Evolutionary conservation across 2,113 vertebrate species (phyloP).

Genomic region (Platysternon megacephalum): DNA sequence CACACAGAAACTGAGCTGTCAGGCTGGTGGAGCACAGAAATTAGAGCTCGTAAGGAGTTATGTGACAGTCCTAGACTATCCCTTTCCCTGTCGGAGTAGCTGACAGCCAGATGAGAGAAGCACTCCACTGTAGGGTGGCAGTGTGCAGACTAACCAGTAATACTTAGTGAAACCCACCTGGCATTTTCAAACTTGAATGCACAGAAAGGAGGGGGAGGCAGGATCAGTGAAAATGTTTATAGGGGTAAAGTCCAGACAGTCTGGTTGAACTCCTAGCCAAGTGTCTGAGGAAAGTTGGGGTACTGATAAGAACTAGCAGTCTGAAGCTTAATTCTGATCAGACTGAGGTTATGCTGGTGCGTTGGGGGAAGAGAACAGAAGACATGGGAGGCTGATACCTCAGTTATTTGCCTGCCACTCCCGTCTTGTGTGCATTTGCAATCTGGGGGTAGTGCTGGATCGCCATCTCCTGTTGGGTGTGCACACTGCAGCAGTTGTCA

Average conservation of each 20-base stretch:
- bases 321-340: not conserved
- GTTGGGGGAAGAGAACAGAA: not conserved
- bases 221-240: not conserved
- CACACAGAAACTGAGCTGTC: not conserved
- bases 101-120: not conserved
- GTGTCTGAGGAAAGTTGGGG: not conserved
- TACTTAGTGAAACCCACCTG: not conserved
- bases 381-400: not conserved
- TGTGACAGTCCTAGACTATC: not conserved
- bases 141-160: not conserved
- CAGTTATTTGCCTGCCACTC: not conserved
- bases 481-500: not conserved
- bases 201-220: not conserved
- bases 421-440: not conserved
- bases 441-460: not conserved
- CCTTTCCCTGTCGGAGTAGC: not conserved
- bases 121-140: not conserved
- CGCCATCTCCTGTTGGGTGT: not conserved
- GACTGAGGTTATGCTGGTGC: not conserved
- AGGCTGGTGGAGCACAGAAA: not conserved
- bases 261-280: fast-evolving
- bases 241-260: not conserved
- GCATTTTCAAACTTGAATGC: not conserved
- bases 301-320: not conserved
- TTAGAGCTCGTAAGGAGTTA: not conserved